These are phyloP conservation scores for Anthophora plumipes DNA, from an alignment of 2,888 invertebrate genomes.

Conservation along the genomic window DNA sequence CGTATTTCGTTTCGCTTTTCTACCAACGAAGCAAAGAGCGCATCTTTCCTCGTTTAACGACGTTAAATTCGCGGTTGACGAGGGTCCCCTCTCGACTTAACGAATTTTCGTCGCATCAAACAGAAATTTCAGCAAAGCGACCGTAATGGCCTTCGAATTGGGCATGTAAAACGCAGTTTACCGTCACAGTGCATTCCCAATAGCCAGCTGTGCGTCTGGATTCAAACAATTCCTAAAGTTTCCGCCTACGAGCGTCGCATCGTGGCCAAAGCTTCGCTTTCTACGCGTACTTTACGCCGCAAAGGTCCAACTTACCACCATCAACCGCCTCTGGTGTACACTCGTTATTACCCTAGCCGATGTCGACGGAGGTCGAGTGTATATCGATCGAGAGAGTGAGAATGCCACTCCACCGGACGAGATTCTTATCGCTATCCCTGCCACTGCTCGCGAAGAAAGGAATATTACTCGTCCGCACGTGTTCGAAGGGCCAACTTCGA, in stretches of 20 bases:
- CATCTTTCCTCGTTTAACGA: conserved; percentile 37
- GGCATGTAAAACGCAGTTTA: conserved; percentile 47
- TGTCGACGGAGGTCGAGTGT: conserved; percentile 37
- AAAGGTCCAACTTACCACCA: conserved; percentile 25
- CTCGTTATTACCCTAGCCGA: conserved; percentile 56
- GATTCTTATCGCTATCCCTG: conserved; percentile 67
- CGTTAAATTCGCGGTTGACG: conserved; percentile 42
- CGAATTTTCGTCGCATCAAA: conserved; percentile 52
- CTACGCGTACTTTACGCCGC: conserved; percentile 34
- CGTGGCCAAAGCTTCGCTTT: background rate
- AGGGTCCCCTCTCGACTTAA: conserved; percentile 35
- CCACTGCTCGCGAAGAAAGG: conserved; percentile 40
- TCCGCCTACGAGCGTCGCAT: conserved; percentile 16
- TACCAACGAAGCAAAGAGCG: background rate
- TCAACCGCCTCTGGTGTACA: conserved; percentile 14
- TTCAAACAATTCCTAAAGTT: conserved; percentile 47
- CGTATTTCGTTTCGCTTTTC: background rate
- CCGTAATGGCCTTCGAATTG: conserved; percentile 50
- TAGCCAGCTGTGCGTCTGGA: conserved; percentile 26
- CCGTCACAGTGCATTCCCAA: conserved; percentile 22
- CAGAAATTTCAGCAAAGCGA: conserved; percentile 50
- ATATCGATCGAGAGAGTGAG: conserved; percentile 68
- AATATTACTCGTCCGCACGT: conserved; percentile 66
- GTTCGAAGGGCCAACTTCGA: conserved; percentile 53
- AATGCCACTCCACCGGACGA: conserved; percentile 59